These are phyloP conservation scores for Noctilio leporinus DNA, from an alignment of 2,113 vertebrate genomes.

Conservation along the genomic window DNA sequence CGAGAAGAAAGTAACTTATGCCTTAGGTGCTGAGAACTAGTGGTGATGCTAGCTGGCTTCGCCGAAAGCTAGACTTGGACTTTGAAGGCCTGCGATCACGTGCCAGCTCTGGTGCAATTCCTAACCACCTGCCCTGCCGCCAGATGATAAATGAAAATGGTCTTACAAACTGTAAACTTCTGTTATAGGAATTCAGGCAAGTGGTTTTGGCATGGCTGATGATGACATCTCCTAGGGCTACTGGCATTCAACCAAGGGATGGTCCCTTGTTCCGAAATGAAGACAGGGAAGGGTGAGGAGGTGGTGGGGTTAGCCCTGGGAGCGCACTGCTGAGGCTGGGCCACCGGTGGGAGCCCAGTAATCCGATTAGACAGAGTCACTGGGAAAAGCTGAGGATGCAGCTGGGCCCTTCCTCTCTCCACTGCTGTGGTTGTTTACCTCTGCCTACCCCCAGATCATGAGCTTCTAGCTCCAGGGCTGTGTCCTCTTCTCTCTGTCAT, in stretches of 20 bases:
- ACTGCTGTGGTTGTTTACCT: neutral
- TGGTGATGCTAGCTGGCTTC: neutral
- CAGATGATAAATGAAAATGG: neutral
- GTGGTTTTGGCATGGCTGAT: neutral
- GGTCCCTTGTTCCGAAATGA: neutral
- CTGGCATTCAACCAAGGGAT: neutral
- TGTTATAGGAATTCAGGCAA: neutral
- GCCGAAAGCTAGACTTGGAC: neutral
- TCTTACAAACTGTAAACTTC: neutral
- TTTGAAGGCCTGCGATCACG: neutral
- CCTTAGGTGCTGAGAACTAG: neutral
- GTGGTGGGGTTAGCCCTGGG: neutral
- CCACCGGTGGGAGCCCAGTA: neutral
- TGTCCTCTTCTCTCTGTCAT: neutral
- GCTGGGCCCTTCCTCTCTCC: neutral
- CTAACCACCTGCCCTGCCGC: neutral
- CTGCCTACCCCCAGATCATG: neutral
- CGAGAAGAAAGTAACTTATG: neutral
- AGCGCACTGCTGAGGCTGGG: neutral
- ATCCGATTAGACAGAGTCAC: neutral
- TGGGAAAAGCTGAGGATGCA: rapidly evolving
- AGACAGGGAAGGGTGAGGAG: neutral
- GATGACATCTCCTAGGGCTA: neutral
- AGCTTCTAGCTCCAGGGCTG: neutral
- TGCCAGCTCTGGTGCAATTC: neutral